These are phyloP conservation scores for Neomicropteryx cornuta DNA, from an alignment of 1,140 invertebrate genomes.

Conservation along the genomic window DNA sequence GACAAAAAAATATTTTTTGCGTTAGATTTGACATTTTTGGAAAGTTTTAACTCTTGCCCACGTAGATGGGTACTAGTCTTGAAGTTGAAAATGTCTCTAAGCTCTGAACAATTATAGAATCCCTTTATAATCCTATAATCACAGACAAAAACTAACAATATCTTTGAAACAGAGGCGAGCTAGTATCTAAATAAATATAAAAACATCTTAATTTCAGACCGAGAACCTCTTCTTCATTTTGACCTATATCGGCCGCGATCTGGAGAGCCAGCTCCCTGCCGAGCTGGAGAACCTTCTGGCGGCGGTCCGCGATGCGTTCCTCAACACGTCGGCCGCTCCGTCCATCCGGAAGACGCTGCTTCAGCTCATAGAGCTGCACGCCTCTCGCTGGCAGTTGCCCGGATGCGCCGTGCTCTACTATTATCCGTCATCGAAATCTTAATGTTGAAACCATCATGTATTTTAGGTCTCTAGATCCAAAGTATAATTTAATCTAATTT, in stretches of 20 bases:
- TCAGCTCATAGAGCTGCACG: constrained; percentile 79
- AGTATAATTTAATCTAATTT: no score
- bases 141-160: neutral
- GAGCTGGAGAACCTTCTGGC: constrained; percentile 66
- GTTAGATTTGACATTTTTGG: no score
- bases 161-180: neutral
- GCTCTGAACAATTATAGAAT: no score
- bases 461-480: no score
- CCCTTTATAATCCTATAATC: no score
- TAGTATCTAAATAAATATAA: constrained; percentile 1
- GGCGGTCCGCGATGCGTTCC: constrained; percentile 73
- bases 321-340: constrained; percentile 54
- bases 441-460: no score
- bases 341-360: constrained; percentile 68
- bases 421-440: constrained; percentile 62
- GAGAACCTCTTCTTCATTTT: constrained; percentile 80
- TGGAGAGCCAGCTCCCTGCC: constrained; percentile 67
- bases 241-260: constrained; percentile 73
- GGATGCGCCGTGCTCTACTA: constrained; percentile 82
- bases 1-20: no score
- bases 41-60: no score
- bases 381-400: constrained; percentile 78
- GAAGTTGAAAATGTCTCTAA: no score
- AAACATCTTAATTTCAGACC: constrained; percentile 43
- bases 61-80: no score